phyloP scores from a whole-genome alignment of 1,140 invertebrate genomes.

The Drosophila cardini region DNA sequence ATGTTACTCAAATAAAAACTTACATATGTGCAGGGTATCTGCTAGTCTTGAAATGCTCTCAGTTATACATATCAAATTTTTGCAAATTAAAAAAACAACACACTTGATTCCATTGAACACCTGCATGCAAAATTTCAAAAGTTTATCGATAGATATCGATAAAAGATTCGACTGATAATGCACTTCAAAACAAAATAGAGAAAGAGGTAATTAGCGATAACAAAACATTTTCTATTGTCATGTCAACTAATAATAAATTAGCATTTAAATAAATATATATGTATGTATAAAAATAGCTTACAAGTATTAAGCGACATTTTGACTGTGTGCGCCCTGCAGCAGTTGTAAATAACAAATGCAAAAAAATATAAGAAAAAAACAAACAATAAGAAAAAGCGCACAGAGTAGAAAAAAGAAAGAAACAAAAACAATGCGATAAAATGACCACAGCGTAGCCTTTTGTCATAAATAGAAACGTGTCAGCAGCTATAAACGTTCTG shows the following conservation, averaged over 20 bases:
- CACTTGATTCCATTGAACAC: constrained; percentile 3
- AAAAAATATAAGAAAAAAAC: constrained; percentile 9
- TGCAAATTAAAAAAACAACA: not conserved
- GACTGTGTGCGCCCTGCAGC: constrained; percentile 1
- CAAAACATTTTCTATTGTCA: too few species aligned
- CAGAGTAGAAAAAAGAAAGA: not conserved
- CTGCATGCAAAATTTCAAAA: constrained; percentile 2
- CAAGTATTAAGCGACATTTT: constrained; percentile 9
- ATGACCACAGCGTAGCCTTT: constrained; percentile 18
- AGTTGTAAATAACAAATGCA: constrained; percentile 14
- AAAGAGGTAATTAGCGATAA: too few species aligned
- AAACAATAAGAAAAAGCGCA: constrained; percentile 3
- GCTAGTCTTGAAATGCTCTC: not conserved
- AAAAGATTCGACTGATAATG: not conserved
- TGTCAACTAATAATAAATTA: too few species aligned
- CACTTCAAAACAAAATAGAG: too few species aligned
- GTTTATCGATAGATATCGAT: not conserved
- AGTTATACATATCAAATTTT: constrained; percentile 10
- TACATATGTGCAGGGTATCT: not conserved
- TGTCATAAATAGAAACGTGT: constrained; percentile 32
- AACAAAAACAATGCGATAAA: constrained; percentile 23
- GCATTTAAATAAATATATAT: too few species aligned
- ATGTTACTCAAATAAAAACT: not conserved
- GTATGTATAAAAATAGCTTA: constrained; percentile 2
- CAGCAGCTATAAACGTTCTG: constrained; percentile 22